Percentiles rank a stretch among this genome's conserved stretches.
Conservation (phyloP, 2,797 vertebrate species). For the Oreochromis grahami region DNA sequence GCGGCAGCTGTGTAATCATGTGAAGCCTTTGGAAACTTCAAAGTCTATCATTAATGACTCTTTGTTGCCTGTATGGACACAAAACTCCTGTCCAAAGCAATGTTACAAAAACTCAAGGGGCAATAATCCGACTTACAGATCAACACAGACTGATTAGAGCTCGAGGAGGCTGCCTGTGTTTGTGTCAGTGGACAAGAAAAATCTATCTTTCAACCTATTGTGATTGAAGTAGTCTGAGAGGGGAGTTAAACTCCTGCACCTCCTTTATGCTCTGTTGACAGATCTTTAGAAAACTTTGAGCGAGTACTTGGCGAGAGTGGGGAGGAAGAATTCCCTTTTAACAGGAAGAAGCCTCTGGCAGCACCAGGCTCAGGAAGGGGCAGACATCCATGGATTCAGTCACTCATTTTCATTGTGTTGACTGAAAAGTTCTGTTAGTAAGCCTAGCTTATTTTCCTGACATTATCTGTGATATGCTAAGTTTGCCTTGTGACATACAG, state of each 20-base stretch:
- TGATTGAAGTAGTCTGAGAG: background rate
- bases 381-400: accelerated
- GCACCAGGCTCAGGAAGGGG: background rate
- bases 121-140: background rate
- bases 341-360: background rate
- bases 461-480: background rate
- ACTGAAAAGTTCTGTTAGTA: background rate
- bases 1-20: background rate
- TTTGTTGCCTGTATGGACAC: background rate
- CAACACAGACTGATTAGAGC: background rate
- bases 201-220: background rate
- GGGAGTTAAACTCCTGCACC: background rate
- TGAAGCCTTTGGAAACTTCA: background rate
- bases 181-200: background rate
- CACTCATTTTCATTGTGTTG: background rate
- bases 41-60: background rate
- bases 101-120: background rate
- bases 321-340: background rate
- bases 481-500: background rate
- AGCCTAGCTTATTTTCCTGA: background rate
- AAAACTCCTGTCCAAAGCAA: background rate
- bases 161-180: background rate
- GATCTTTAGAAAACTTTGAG: background rate
- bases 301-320: background rate
- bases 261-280: background rate